A percentile compares a stretch with the other conserved stretches of the same genome.
Conservation (phyloP, 2,113 vertebrate genomes). For the Phylloscopus whistleri region DNA sequence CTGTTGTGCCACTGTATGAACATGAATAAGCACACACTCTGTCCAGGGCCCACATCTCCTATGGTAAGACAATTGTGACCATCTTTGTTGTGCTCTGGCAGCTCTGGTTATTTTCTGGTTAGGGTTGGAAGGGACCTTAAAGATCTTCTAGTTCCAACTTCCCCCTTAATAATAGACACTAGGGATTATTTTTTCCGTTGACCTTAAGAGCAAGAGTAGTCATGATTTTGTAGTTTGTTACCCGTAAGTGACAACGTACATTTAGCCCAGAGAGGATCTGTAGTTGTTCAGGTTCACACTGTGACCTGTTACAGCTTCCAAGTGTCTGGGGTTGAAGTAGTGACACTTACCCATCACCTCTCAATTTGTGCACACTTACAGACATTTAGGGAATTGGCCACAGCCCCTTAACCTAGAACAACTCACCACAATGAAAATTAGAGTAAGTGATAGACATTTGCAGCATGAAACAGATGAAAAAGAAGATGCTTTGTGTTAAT, state of each 20-base stretch:
- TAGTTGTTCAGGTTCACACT: background rate
- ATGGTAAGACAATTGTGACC: background rate
- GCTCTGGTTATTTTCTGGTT: background rate
- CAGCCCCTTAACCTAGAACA: background rate
- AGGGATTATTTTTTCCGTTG: background rate
- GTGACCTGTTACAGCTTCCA: background rate
- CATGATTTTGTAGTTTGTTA: background rate
- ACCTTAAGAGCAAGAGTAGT: background rate
- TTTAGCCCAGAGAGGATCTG: background rate
- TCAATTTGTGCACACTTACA: background rate
- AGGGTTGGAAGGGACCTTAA: background rate
- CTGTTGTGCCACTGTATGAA: background rate
- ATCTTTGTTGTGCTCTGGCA: background rate
- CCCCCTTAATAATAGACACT: background rate
- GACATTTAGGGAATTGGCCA: background rate
- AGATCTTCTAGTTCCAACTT: background rate
- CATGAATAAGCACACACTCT: background rate
- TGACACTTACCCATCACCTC: background rate
- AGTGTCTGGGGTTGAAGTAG: background rate
- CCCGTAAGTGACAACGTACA: background rate
- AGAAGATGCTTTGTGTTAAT: background rate
- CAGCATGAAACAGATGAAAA: background rate
- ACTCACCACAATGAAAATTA: background rate
- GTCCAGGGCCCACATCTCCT: background rate
- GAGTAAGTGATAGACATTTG: background rate